A percentile compares a stretch with the other conserved stretches of the same genome.
Evolutionary conservation across 2,113 vertebrate genomes (phyloP).

Genomic region (Camelus bactrianus): DNA sequence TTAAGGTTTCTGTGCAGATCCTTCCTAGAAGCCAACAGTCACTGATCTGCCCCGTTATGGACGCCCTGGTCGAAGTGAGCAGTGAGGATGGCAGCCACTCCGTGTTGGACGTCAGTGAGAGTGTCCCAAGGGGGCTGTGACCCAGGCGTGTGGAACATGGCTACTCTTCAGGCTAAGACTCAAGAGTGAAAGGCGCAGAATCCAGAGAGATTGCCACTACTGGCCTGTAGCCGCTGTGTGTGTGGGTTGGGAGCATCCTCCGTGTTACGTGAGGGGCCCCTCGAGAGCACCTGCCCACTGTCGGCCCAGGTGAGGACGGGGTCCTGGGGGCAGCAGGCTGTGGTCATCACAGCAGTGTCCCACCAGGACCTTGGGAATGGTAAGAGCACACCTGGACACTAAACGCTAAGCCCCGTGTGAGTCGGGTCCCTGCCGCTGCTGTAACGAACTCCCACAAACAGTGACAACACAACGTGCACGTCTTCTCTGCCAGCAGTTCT

Average conservation of each 20-base stretch:
- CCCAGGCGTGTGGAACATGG: neutral
- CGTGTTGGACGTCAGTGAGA: too few species aligned
- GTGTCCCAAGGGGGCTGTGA: too few species aligned
- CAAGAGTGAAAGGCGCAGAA: too few species aligned
- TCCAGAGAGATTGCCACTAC: neutral
- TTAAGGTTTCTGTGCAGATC: constrained; percentile 82
- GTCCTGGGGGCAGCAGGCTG: neutral
- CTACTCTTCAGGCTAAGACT: neutral
- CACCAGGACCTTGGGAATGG: neutral
- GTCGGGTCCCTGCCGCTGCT: neutral
- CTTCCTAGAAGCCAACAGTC: constrained; percentile 79
- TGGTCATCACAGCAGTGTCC: too few species aligned
- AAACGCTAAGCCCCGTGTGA: too few species aligned
- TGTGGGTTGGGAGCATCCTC: neutral
- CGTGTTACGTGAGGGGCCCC: neutral
- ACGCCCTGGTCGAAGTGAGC: neutral
- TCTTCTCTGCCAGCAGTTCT: neutral
- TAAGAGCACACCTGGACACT: neutral
- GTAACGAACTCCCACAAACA: neutral
- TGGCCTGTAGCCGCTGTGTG: fast-evolving
- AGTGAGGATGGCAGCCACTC: neutral
- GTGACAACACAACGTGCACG: neutral
- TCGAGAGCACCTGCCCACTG: neutral
- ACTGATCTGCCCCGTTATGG: too few species aligned
- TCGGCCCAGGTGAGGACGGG: neutral